Base-by-base conservation (phyloP, 2,797 vertebrate genomes). In the Percopsis omiscomaycus region DNA sequence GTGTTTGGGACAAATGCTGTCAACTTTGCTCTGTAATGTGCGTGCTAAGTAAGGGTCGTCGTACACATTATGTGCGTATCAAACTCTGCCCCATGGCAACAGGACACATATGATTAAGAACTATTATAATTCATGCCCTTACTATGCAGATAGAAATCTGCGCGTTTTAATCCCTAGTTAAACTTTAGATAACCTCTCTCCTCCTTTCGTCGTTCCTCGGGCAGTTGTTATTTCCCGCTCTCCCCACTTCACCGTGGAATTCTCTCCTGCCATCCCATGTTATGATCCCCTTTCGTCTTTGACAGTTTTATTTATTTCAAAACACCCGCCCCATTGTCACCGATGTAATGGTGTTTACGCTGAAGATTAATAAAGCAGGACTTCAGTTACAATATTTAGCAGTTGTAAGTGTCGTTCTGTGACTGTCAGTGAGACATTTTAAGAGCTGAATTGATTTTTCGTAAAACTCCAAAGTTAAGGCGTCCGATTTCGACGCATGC, bases 111-210 rank as follows among this genome's bases (percentile, higher is more conserved):
- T 80, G 82, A 86, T 87, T 83, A 81, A 47, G 58, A 49, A 12
- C 75, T 69, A 77, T 84, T 86, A 84, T 71, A 82, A 82, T 79
- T 81, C 84, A 67, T 42, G 46, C 73, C 75, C 74, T 82, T 73
- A 71, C 70, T 58, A 14, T 5, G 75, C 58, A 85, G 90, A 91
- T 91, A 85, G 63, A 60, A 73, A 89, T 92, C 90, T 67, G 60
- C 3, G 77, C 72, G 57, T 87, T 89, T 84, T 86, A 92, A 93
- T 91, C 89, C 88, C 87, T 75, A 82, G 90, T 87, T 94, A 90
- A 93, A 92, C 92, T 93, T 82, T 80, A 69, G 14, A 73, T 92
- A 82, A 93, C 92, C 91, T 79, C 81, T 77, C 54, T 68, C 59
- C 57, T 68, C 48, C 69, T 48, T 59, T 52, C 58, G 60, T 61